Conservation (phyloP, 1,140 invertebrate species). For the Oncopodura yosiiana region DNA sequence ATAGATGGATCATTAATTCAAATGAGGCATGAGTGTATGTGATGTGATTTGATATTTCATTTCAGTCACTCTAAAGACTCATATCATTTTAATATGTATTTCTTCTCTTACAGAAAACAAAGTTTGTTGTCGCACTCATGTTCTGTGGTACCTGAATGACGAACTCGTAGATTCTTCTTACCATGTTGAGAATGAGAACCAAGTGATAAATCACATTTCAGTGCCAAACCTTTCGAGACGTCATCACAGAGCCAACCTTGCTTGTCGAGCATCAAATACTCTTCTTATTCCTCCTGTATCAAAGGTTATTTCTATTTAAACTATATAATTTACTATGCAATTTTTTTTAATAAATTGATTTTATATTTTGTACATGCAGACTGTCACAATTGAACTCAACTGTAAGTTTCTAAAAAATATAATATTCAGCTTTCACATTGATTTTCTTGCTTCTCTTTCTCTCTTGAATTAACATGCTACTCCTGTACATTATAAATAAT, state of each 20-base stretch:
- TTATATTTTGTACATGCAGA: too few species aligned
- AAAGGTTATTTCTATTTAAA: too few species aligned
- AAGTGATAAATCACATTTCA: conserved; percentile 36
- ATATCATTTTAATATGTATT: background rate
- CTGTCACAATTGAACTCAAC: conserved; percentile 34
- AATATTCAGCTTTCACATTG: background rate
- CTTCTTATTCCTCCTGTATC: conserved; percentile 32
- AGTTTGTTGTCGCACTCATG: background rate
- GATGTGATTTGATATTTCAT: background rate
- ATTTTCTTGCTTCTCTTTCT: background rate
- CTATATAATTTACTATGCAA: too few species aligned
- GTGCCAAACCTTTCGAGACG: conserved; percentile 34
- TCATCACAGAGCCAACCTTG: conserved; percentile 29
- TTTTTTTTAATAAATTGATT: too few species aligned
- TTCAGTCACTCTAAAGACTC: background rate
- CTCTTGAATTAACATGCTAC: too few species aligned
- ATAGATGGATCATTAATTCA: conserved; percentile 7
- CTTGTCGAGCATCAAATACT: conserved; percentile 33
- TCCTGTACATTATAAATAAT: too few species aligned
- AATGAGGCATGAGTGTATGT: background rate
- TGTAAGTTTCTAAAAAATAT: conserved; percentile 23
- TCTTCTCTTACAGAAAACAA: background rate
- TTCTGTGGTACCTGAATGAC: conserved; percentile 36
- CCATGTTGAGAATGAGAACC: conserved; percentile 24
- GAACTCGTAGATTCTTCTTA: conserved; percentile 25